Conservation (phyloP, 2,113 vertebrate genomes). For the Caretta caretta region DNA sequence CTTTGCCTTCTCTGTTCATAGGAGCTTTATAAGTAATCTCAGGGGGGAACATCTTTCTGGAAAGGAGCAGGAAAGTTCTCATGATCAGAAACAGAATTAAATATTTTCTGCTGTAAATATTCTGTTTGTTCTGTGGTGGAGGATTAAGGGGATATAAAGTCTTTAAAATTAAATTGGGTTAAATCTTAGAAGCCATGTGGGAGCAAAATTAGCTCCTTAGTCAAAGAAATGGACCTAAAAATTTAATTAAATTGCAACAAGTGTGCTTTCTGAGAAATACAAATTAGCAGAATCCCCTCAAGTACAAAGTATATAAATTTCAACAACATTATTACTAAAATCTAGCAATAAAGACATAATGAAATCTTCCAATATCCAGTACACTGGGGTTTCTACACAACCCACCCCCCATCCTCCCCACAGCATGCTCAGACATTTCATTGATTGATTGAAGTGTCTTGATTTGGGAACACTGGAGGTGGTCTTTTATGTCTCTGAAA, state of each 20-base stretch:
- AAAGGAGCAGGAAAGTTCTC: neutral
- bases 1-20: neutral
- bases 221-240: conserved; percentile 12
- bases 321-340: neutral
- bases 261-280: neutral
- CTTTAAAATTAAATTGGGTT: conserved; percentile 10
- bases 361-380: neutral
- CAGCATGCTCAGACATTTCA: neutral
- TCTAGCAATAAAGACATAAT: neutral
- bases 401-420: neutral
- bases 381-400: neutral
- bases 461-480: neutral
- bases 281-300: neutral
- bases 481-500: neutral
- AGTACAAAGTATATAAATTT: conserved; percentile 4
- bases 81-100: neutral
- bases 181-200: neutral
- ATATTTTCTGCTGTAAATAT: neutral
- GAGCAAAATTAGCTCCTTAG: conserved; percentile 28
- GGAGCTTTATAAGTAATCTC: neutral
- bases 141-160: neutral
- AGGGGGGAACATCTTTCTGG: neutral
- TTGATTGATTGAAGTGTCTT: neutral
- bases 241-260: conserved; percentile 3
- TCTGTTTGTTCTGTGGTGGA: neutral